phyloP scores from a whole-genome alignment of 2,113 vertebrate genomes.

The Salminus brasiliensis region DNA sequence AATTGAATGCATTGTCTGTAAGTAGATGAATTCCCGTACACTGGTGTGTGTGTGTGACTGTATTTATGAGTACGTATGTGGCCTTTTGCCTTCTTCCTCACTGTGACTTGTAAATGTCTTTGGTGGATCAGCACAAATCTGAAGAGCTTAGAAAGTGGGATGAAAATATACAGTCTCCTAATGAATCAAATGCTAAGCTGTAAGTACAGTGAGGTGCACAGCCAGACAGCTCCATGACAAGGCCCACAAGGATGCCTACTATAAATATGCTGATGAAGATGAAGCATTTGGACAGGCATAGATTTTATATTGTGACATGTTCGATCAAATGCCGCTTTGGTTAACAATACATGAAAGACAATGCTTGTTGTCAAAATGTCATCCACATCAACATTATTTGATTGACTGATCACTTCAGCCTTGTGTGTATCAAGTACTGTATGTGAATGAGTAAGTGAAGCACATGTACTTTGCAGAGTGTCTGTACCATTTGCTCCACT shows the following conservation, averaged over 20 bases:
- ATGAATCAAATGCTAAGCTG: constrained; percentile 8
- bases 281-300: too few species aligned
- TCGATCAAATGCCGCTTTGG: background rate
- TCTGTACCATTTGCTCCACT: background rate
- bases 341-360: background rate
- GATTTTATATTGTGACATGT: background rate
- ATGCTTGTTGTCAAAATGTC: background rate
- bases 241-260: background rate
- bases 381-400: background rate
- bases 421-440: background rate
- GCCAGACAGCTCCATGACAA: too few species aligned
- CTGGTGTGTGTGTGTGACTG: background rate
- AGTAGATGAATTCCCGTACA: too few species aligned
- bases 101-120: background rate
- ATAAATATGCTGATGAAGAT: background rate
- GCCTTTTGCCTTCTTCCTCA: background rate
- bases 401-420: background rate
- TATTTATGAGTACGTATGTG: background rate
- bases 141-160: background rate
- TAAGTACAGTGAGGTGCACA: background rate
- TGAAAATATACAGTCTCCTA: background rate
- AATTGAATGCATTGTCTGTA: too few species aligned
- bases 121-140: constrained; percentile 13
- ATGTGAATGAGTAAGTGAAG: background rate
- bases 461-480: background rate